These are phyloP conservation scores for Ceratina calcarata DNA, from an alignment of 1,140 invertebrate species.

Conservation along the genomic window DNA sequence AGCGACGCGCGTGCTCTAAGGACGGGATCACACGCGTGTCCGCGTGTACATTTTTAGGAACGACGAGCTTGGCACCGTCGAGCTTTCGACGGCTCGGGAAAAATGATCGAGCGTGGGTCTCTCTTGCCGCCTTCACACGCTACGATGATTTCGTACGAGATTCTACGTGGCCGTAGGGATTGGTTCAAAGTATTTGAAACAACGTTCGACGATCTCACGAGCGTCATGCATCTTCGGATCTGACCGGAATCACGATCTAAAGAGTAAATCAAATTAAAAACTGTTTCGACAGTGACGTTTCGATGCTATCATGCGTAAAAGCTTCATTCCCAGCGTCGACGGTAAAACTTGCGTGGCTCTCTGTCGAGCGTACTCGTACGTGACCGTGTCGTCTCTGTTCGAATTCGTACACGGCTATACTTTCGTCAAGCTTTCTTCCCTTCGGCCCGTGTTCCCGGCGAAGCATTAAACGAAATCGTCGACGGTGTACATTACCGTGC, in stretches of 20 bases:
- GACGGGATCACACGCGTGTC: no score
- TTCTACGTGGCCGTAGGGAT: no score
- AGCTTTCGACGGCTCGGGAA: no score
- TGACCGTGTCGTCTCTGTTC: neutral
- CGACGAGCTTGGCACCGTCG: no score
- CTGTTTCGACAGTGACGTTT: neutral
- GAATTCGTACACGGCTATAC: slow-evolving; percentile 22
- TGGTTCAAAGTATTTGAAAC: neutral
- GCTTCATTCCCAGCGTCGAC: slow-evolving; percentile 54
- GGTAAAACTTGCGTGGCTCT: slow-evolving; percentile 56
- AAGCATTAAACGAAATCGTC: slow-evolving; percentile 45
- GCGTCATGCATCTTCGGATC: slow-evolving; percentile 19
- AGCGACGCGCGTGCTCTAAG: no score
- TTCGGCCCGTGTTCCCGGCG: slow-evolving; percentile 30
- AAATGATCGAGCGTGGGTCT: no score
- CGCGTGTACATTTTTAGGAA: no score
- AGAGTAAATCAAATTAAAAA: no score
- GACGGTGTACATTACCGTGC: slow-evolving; percentile 53
- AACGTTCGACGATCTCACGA: neutral
- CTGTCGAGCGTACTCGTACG: neutral
- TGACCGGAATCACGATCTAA: slow-evolving; percentile 20
- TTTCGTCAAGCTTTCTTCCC: slow-evolving; percentile 44
- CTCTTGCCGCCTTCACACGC: no score
- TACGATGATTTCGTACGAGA: no score
- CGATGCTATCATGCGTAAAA: slow-evolving; percentile 26